Base-by-base conservation (phyloP, 2,888 invertebrate species). In the Osmoderma eremita region DNA sequence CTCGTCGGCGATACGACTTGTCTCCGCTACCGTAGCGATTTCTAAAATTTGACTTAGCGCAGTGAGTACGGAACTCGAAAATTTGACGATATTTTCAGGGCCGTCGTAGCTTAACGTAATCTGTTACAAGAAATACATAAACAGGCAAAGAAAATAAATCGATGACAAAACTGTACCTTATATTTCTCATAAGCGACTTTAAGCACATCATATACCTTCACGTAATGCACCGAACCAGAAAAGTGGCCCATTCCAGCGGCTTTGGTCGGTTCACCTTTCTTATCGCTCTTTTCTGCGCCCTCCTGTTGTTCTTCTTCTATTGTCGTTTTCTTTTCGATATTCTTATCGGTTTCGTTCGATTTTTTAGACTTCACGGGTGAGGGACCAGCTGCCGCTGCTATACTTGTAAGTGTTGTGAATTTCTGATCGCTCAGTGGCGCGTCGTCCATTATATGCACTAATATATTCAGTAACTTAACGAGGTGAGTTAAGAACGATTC, bases 181-280 rank as follows among this genome's bases (percentile, higher is more conserved):
- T 95, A 94, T 84, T 93, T 96, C 24, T 90, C 89, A 82, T 94
- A 92, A 2, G 94, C 91, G 71, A 91, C 90, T 78, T 90, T 91
- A 65, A 97, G 80, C 62, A 89, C 88, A 67, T 94, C 94, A 80
- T 92, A 92, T 68, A 97, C 86, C 81, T 91, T 93, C 85, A 93
- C 87, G 80, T 96, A 97, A 79, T 94, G 91, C 0, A 92, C 90
- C 68, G 90, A 88, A 69, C 85, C 87, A 62, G 84, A 86, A 81
- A 92, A 91, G 76, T 87, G 87, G 0, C 91, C 91, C 53, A 85
- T 80, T 6, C 85, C 82, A 68, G 72, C 75, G n/a, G 72, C 70
- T 66, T 75, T 77, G 48, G 72, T 73, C 13, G 67, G 67, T 38
- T 78, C 78, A 42, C 73, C 76, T 63, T 75, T 78, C 68, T 78